Conservation (phyloP, 2,888 invertebrate species). For the Orthonevra nobilis region DNA sequence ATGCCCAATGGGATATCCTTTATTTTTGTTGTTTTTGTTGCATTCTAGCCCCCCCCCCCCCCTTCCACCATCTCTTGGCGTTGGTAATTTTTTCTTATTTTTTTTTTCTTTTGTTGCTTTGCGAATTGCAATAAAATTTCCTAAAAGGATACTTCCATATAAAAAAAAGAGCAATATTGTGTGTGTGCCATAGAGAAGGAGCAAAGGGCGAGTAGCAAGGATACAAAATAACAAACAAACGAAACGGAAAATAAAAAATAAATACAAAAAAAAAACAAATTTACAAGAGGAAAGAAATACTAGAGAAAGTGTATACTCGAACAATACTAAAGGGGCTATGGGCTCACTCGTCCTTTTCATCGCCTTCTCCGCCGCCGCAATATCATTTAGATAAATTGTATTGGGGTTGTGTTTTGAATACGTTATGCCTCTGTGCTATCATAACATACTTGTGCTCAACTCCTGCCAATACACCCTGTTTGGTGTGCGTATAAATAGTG, state of each 20-base stretch:
- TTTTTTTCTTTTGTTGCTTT: conserved; percentile 31
- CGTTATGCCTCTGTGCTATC: conserved; percentile 58
- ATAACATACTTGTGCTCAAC: conserved; percentile 27
- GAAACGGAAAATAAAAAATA: conserved; percentile 8
- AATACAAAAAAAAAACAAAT: conserved; percentile 7
- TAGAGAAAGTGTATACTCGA: conserved; percentile 59
- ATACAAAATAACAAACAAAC: conserved; percentile 2
- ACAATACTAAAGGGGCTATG: conserved; percentile 52
- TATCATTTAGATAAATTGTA: conserved; percentile 70
- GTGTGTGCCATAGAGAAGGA: conserved; percentile 50
- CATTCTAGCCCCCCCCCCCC: conserved; percentile 13
- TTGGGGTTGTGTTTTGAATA: conserved; percentile 70
- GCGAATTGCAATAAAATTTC: conserved; percentile 69
- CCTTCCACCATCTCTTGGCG: background rate
- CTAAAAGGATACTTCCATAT: conserved; percentile 68
- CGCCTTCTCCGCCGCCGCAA: conserved; percentile 66
- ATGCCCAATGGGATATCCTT: conserved; percentile 42
- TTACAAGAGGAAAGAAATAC: conserved; percentile 23
- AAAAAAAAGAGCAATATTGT: conserved; percentile 64
- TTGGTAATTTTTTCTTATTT: conserved; percentile 2
- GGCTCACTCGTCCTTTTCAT: conserved; percentile 64
- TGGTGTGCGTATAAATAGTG: conserved; percentile 52
- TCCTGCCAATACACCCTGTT: background rate
- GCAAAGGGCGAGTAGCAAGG: conserved; percentile 11
- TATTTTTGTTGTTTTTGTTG: conserved; percentile 43